Base-by-base conservation (phyloP, 1,140 invertebrate species). In the Drosophila nikananu region DNA sequence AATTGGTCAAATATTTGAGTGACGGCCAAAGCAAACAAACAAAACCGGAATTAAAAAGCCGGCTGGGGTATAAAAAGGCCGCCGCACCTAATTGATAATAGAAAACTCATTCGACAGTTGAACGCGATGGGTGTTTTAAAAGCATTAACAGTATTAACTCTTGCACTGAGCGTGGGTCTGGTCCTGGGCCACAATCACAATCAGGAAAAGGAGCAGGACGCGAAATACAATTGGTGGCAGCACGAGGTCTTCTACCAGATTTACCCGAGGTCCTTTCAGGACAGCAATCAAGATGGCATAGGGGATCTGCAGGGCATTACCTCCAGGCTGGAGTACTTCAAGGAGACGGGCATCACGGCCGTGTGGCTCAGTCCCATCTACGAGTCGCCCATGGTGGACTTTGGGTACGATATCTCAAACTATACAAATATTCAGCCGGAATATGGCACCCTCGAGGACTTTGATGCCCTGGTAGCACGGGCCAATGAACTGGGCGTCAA, bases 301-400 rank as follows among this genome's bases (percentile, higher is more conserved):
- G 86, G 86, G 0, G 86, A 89, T 52, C 61, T 89, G 1, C 74
- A 27, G 1, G 86, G 94, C 42, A 94, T 95, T 15, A 94, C 94
- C 0, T 93, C 93, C 5, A 94, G 93, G 58, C 66, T 95, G 44
- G 90, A 93, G 73, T 94, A 95, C 52, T 83, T 95, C 13, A 94
- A 94, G 78, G 94, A 94, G 42, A 80, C 94, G 4, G 94, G 94
- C 13, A 91, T 95, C n/a, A 94, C 94, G 10, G 94, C 94, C 1
- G 94, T 95, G 83, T 97, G 96, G 95, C 76, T 97, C 0, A 96
- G 95, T 37, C 96, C 96, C 4, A 95, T 97, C 60, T 97, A 95
- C 72, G 93, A 95, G 72, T 96, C 95, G 2, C 95, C 95, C 2
- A 95, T 96, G 94, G 94, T 94, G 17, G 95, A 96, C 81, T 95